Evolutionary conservation across 2,113 vertebrate species (phyloP).

Genomic region (Azemiops feae): DNA sequence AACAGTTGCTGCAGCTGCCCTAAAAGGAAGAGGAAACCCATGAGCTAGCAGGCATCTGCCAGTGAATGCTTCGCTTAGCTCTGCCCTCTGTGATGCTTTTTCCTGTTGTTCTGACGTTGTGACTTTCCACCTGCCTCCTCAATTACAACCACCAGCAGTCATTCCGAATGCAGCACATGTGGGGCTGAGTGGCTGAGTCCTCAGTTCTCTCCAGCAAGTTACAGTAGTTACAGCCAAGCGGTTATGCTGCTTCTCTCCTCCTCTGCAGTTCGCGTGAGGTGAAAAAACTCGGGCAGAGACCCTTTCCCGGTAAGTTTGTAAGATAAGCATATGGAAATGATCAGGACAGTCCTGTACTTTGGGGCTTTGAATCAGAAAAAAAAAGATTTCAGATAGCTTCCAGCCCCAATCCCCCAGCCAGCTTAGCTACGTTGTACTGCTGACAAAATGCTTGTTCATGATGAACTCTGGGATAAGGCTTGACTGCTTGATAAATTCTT

Average conservation of each 20-base stretch:
- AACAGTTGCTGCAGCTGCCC: conserved; percentile 10
- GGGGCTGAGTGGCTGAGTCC: conserved; percentile 39
- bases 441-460: not conserved
- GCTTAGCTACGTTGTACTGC: not conserved
- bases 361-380: not conserved
- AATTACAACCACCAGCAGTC: conserved; percentile 35
- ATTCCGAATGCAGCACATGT: conserved; percentile 67
- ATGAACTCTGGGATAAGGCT: fast-evolving
- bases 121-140: conserved; percentile 78
- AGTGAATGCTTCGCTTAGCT: not conserved
- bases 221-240: conserved; percentile 49
- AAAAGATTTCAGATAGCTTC: fast-evolving
- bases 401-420: not conserved
- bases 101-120: conserved; percentile 78
- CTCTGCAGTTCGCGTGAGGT: conserved; percentile 71
- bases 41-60: conserved; percentile 41
- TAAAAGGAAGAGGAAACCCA: conserved; percentile 81
- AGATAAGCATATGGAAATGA: not conserved
- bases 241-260: conserved; percentile 71
- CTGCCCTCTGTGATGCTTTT: conserved; percentile 76
- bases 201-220: conserved; percentile 57
- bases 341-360: not conserved
- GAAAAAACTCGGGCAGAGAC: conserved; percentile 80
- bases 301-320: conserved; percentile 76
- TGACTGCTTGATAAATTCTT: not conserved